Percentiles rank a stretch among this genome's conserved stretches.
Conservation (phyloP, 2,113 vertebrate genomes). For the Bettongia penicillata region DNA sequence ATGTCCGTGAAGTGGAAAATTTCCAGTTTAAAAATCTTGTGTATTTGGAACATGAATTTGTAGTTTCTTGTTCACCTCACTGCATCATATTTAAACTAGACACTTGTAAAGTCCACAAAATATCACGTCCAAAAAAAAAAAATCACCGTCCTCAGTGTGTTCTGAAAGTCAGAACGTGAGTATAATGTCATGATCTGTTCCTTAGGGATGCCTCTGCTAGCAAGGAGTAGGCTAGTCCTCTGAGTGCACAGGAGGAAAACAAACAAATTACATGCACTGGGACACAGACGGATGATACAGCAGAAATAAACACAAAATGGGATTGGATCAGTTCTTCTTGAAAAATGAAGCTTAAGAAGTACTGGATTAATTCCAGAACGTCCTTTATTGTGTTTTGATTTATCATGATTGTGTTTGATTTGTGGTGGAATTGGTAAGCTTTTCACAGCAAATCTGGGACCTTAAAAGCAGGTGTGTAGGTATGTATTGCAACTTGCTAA, state of each 20-base stretch:
- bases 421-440: background rate
- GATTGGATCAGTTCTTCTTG: background rate
- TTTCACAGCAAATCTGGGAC: background rate
- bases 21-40: slow-evolving; percentile 59
- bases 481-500: background rate
- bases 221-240: background rate
- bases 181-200: background rate
- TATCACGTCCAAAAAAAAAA: slow-evolving; percentile 33
- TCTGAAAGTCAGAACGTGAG: background rate
- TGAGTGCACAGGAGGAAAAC: accelerated
- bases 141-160: slow-evolving; percentile 12
- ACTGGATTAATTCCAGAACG: background rate
- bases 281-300: background rate
- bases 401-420: background rate
- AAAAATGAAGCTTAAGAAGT: background rate
- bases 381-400: background rate
- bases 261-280: background rate
- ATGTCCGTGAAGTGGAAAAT: slow-evolving; percentile 61
- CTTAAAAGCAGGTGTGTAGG: background rate
- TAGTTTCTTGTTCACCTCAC: slow-evolving; percentile 62
- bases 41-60: slow-evolving; percentile 51
- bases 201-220: accelerated
- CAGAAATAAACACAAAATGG: background rate
- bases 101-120: slow-evolving; percentile 54
- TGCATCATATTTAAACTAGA: slow-evolving; percentile 44